phyloP scores from a whole-genome alignment of 2,888 invertebrate genomes.

The Galerucella nymphaeae region DNA sequence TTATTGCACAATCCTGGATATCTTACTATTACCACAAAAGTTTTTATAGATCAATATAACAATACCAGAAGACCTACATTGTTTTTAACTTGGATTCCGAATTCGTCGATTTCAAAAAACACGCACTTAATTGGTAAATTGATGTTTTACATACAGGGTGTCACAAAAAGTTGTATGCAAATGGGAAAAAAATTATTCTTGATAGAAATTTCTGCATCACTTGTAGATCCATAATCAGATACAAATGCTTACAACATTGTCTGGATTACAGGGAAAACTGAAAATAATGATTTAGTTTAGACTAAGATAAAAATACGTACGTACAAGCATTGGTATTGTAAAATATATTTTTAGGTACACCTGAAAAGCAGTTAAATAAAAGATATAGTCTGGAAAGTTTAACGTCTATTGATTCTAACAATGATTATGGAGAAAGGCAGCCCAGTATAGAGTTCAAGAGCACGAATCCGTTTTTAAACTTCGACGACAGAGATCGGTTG shows the following conservation, averaged over 20 bases:
- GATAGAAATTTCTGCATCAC: too few species aligned
- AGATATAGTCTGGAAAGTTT: conserved; percentile 62
- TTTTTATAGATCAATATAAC: conserved; percentile 79
- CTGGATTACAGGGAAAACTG: too few species aligned
- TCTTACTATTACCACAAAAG: conserved; percentile 85
- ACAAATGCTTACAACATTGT: too few species aligned
- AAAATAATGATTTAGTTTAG: too few species aligned
- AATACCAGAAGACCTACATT: conserved; percentile 83
- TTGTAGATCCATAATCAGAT: too few species aligned
- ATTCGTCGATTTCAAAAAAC: conserved; percentile 87
- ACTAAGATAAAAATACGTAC: background rate
- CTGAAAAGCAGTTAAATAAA: conserved; percentile 53
- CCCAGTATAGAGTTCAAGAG: conserved; percentile 59
- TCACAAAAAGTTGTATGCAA: too few species aligned
- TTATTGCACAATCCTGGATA: conserved; percentile 93
- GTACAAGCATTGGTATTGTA: too few species aligned
- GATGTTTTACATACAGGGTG: background rate
- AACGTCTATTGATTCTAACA: conserved; percentile 59
- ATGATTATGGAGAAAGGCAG: conserved; percentile 43
- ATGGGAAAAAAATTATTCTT: too few species aligned
- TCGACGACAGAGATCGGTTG: conserved; percentile 59
- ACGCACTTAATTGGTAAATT: conserved; percentile 77
- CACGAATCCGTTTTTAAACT: conserved; percentile 66
- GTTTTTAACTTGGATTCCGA: conserved; percentile 95
- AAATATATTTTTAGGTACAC: conserved; percentile 21